Percentiles rank a stretch among this genome's conserved stretches.
These are phyloP conservation scores for Elanoides forficatus DNA, from an alignment of 2,113 vertebrate species.

Conservation along the genomic window DNA sequence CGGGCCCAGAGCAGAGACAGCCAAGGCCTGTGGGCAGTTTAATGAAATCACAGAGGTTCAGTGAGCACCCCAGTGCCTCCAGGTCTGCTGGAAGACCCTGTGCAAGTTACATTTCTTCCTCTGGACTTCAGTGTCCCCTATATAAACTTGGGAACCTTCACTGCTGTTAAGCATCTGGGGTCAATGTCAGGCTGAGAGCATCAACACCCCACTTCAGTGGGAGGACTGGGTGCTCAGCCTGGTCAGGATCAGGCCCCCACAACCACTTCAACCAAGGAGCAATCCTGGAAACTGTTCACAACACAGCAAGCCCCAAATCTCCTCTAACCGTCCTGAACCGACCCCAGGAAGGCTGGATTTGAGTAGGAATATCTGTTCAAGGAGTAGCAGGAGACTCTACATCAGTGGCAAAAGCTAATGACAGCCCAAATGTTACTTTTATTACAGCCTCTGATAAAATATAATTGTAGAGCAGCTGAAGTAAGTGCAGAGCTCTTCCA, in stretches of 20 bases:
- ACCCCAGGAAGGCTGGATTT: too few species aligned
- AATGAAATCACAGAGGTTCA: not conserved
- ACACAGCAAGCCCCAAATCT: not conserved
- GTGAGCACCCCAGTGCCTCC: not conserved
- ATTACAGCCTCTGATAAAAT: not conserved
- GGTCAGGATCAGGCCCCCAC: not conserved
- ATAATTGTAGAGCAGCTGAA: too few species aligned
- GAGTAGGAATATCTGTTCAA: rapidly evolving
- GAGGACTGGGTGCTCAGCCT: not conserved
- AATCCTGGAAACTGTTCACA: not conserved
- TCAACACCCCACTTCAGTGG: not conserved
- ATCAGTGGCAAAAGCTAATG: not conserved
- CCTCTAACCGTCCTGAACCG: not conserved
- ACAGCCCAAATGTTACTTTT: not conserved
- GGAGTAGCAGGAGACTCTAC: rapidly evolving
- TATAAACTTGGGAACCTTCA: not conserved
- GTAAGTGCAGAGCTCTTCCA: not conserved
- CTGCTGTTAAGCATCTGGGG: too few species aligned
- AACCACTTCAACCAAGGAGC: not conserved
- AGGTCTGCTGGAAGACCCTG: not conserved
- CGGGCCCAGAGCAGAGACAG: not conserved
- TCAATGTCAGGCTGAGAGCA: not conserved
- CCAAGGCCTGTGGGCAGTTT: rapidly evolving
- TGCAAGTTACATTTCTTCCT: too few species aligned
- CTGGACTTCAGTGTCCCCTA: rapidly evolving